A percentile compares a stretch with the other conserved stretches of the same genome.
Conservation (phyloP, 2,113 vertebrate genomes). For the Cyanocitta stelleri region DNA sequence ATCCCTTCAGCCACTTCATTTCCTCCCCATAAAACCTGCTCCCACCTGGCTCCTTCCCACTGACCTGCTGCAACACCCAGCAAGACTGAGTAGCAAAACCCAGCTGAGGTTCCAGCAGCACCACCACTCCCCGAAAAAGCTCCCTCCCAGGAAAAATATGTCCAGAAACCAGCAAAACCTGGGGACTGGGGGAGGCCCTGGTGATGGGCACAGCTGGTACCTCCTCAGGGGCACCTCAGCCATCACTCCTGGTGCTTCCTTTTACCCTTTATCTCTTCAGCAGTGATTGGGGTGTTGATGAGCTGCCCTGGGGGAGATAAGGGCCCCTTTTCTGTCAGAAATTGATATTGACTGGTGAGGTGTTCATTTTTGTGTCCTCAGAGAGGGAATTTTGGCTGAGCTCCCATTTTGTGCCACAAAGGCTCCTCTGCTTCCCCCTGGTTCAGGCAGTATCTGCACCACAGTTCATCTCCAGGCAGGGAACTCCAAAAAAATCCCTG, state of each 20-base stretch:
- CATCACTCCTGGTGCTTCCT: not conserved
- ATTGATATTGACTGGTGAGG: accelerated
- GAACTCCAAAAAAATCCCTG: not conserved
- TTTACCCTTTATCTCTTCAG: not conserved
- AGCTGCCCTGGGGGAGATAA: not conserved
- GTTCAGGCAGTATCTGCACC: not conserved
- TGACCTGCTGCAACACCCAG: accelerated
- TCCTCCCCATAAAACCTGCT: not conserved
- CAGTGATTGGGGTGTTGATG: not conserved
- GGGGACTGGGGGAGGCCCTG: accelerated
- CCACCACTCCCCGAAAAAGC: accelerated
- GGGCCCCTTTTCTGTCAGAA: not conserved
- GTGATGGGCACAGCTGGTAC: not conserved
- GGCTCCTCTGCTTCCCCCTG: not conserved
- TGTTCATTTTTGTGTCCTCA: accelerated
- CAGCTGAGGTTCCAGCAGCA: not conserved
- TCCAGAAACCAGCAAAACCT: not conserved
- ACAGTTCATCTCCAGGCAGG: accelerated
- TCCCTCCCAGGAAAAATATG: not conserved
- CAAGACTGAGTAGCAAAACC: not conserved
- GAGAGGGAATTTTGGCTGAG: not conserved
- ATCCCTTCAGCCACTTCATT: not conserved
- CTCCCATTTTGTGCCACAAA: accelerated
- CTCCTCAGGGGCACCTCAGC: not conserved
- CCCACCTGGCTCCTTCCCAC: not conserved